Percentiles rank a stretch among this genome's conserved stretches.
Evolutionary conservation across 2,797 vertebrate species (phyloP).

Genomic region (Lerista edwardsae): DNA sequence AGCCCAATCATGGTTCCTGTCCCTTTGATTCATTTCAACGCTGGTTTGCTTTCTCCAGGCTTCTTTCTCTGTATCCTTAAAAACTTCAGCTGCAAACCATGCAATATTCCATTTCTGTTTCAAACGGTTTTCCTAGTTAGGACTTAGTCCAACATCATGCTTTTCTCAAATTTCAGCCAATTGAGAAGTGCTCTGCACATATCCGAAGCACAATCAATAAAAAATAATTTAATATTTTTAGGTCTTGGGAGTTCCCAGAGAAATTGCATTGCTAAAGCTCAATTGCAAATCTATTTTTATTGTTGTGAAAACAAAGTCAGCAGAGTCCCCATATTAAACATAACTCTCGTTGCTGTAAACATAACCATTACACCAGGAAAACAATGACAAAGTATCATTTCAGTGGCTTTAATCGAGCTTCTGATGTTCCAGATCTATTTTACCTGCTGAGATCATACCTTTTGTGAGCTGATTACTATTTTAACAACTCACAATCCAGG

Average conservation of each 20-base stretch:
- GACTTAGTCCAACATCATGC: slow-evolving; percentile 9
- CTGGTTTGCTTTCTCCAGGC: background rate
- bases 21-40: background rate
- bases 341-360: background rate
- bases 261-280: slow-evolving; percentile 18
- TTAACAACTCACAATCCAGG: background rate
- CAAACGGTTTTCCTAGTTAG: slow-evolving; percentile 33
- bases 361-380: background rate
- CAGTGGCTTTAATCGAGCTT: background rate
- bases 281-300: slow-evolving; percentile 34
- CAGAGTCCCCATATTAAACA: background rate
- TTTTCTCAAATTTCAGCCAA: background rate
- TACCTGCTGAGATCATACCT: background rate
- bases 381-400: background rate
- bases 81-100: background rate
- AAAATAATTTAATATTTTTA: background rate
- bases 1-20: background rate
- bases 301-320: background rate
- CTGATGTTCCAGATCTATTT: background rate
- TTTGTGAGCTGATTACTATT: background rate
- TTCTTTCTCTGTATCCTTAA: background rate
- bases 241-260: background rate
- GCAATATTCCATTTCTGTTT: background rate
- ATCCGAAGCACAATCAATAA: background rate
- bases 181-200: background rate